Conservation (phyloP, 2,888 invertebrate species). For the Thymelicus lineola region DNA sequence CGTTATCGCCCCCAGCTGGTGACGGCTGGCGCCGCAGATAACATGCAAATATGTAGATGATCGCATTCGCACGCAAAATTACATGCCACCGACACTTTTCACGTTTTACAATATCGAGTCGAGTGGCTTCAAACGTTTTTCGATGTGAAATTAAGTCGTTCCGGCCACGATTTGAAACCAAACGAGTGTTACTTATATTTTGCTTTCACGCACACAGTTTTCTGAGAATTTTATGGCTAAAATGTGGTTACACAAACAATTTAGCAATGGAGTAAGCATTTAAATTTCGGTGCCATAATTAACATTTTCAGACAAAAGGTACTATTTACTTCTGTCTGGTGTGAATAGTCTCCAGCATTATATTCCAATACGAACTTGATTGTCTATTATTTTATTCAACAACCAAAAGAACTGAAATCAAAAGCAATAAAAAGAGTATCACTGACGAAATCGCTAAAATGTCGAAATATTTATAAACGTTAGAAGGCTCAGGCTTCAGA, state of each 20-base stretch:
- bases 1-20: conserved; percentile 27
- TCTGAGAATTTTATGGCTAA: neutral
- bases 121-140: neutral
- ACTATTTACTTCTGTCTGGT: no score
- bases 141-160: conserved; percentile 4
- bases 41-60: conserved; percentile 35
- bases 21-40: conserved; percentile 33
- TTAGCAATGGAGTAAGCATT: no score
- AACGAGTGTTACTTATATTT: conserved; percentile 1
- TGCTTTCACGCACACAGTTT: conserved; percentile 12
- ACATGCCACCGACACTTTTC: conserved; percentile 20
- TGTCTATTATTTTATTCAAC: no score
- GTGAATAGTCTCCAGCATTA: no score
- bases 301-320: no score
- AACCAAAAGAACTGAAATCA: no score
- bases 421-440: no score
- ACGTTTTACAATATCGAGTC: conserved; percentile 10
- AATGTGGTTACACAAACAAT: neutral
- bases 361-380: no score
- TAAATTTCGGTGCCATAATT: no score
- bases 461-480: no score
- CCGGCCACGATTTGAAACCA: neutral
- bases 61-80: conserved; percentile 31
- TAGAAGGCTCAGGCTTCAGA: no score
- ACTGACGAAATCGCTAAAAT: no score